Base-by-base conservation (phyloP, 23 tunicate species). In the Phallusia fumigata region DNA sequence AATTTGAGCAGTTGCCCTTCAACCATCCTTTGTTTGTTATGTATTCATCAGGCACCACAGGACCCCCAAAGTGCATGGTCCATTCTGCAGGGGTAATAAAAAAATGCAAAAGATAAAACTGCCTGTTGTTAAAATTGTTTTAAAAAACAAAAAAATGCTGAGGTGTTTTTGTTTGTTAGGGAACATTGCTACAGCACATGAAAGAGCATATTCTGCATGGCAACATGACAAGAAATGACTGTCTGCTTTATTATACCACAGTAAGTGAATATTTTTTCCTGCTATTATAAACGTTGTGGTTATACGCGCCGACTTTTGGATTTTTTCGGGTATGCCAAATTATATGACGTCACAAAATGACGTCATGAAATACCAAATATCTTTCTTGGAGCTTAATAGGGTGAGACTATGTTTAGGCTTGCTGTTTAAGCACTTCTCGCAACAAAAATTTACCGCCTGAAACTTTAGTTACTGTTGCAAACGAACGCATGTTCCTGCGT, bases 11-110 rank as follows among this genome's bases (percentile, higher is more conserved):
- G 53, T 78, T 93, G 19, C 90, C 93, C 2, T 93, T 93, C 78
- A 85, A 93, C 85, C 98, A 93, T 49, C 98, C 98, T 18, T 36
- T 93, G 53, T 93, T 88, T 79, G 78, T 93, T 49, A 93, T 93
- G 98, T 93, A 93, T 69, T 93, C 98, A 75, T 93, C 98, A 2
- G 98, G 98, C 21, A 93, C 98, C 22, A 93, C 98, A 16, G 98
- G 98, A 0, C 90, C 88, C 44, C 98, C 98, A 32, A 93, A 93
- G 76, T 93, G 98, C 64, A 88, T 93, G 98, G 98, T 93, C 28
- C 98, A 93, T 82, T 93, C 98, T 19, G 93, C 98, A 18, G 98
- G 98, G 82, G 96, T 91, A 81, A 77, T 3, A 32, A 13, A 15
- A 12, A 69, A 51, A 51, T 51, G 18, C 18, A 18, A 13, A 15